Conservation (phyloP, 23 tunicate species). For the Ciona savignyi region DNA sequence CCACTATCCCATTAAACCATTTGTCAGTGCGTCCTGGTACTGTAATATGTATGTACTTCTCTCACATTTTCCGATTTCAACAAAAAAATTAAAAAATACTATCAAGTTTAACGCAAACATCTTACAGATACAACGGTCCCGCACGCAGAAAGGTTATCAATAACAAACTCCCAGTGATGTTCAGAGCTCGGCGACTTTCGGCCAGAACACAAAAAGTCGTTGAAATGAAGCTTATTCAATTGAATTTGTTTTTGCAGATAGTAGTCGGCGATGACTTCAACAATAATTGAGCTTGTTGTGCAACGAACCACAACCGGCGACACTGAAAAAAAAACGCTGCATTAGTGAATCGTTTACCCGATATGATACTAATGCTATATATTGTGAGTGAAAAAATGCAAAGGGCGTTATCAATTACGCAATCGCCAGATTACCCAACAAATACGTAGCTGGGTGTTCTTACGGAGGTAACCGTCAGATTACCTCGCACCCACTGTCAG, state of each 20-base stretch:
- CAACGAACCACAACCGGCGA: conserved; percentile 26
- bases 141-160: conserved; percentile 16
- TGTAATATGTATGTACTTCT: no score
- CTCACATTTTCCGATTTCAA: background rate
- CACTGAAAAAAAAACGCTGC: conserved; percentile 10
- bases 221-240: conserved; percentile 7
- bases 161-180: conserved; percentile 5
- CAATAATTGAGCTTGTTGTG: background rate
- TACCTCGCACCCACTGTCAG: no score
- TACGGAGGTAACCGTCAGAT: no score
- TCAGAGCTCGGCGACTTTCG: conserved; percentile 1
- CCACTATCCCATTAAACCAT: no score
- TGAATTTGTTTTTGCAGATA: conserved; percentile 1
- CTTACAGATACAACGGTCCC: conserved; percentile 18
- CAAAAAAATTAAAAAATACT: background rate
- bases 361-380: no score
- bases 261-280: conserved; percentile 12
- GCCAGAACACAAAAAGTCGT: conserved; percentile 10
- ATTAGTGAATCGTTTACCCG: no score
- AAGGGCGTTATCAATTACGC: no score
- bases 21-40: no score
- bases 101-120: background rate
- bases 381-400: no score
- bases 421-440: no score
- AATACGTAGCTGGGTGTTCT: no score